Evolutionary conservation across 2,797 vertebrate genomes (phyloP), one percentile per base, ranked within the genome.

Genomic region (Danionella dracula): DNA sequence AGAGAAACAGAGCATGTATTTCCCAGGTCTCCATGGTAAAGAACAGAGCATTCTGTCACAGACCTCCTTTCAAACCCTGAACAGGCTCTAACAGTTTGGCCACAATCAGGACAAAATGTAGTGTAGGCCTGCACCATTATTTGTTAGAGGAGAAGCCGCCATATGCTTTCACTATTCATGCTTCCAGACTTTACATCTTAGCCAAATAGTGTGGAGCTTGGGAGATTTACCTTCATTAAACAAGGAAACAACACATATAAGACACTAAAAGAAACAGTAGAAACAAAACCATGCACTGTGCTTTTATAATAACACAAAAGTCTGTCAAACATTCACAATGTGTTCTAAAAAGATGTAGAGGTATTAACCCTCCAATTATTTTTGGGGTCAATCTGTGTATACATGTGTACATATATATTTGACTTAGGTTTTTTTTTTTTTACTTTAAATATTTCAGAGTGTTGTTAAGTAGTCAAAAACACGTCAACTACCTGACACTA

Each of bases 1-100:
- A 92, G 89, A 93, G 92, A 90, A 93, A 93, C 92, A 80, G 85
- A 81, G 88, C 89, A 92, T 91, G 89, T 89, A 90, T 88, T 66
- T 88, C 85, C 87, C 84, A 83, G 85, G 92, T 93, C 92, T 91
- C 92, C 92, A 93, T 93, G 92, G 92, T 90, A 89, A 92, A 93
- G 88, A 91, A 90, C 90, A 91, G 91, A 92, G 90, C 91, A 90
- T 92, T 92, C 91, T 91, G 90, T 90, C 81, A 83, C 88, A 89
- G 90, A 86, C 68, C 64, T 59, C 88, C 90, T 92, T 93, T 91
- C 86, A 93, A 90, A 90, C 88, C 89, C 83, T 82, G 88, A 90
- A 86, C 86, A 84, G 86, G 85, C 86, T 89, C 87, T 91, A 90
- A 90, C 91, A 91, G 90, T 88, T 91, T 88, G 89, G 86, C 90